Evolutionary conservation across 2,797 vertebrate genomes (phyloP).

Genomic region (Gorsachius magnificus): DNA sequence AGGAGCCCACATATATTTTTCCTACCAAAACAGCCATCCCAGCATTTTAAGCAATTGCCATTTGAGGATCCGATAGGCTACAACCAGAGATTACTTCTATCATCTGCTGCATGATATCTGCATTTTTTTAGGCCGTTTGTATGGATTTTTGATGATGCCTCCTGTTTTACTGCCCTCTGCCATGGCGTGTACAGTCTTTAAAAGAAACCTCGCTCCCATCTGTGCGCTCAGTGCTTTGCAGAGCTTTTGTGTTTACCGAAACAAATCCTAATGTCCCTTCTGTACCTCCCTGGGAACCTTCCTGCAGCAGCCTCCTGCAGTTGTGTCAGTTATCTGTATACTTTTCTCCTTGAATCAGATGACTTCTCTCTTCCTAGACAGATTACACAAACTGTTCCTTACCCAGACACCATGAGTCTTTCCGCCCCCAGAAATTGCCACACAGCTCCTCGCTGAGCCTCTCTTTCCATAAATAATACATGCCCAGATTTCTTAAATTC

Average conservation of each 20-base stretch:
- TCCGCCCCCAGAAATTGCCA: conserved; percentile 35
- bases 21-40: not conserved
- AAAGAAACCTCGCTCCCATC: not conserved
- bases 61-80: not conserved
- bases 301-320: not conserved
- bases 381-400: conserved; percentile 59
- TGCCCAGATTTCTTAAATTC: conserved; percentile 13
- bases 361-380: conserved; percentile 46
- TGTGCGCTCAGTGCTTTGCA: not conserved
- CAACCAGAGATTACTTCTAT: not conserved
- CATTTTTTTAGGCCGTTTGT: not conserved
- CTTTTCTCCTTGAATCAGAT: conserved; percentile 27
- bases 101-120: not conserved
- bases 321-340: conserved; percentile 27
- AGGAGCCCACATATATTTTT: not conserved
- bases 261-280: not conserved
- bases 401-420: conserved; percentile 44
- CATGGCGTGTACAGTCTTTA: not conserved
- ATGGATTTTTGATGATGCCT: not conserved
- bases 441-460: conserved; percentile 23
- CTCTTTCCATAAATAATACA: conserved; percentile 36
- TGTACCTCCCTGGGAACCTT: not conserved
- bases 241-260: not conserved
- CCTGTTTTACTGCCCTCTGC: not conserved
- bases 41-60: not conserved